These are phyloP conservation scores for Heteractis magnifica DNA, from an alignment of 92 coral and sea anemone species.

Conservation along the genomic window DNA sequence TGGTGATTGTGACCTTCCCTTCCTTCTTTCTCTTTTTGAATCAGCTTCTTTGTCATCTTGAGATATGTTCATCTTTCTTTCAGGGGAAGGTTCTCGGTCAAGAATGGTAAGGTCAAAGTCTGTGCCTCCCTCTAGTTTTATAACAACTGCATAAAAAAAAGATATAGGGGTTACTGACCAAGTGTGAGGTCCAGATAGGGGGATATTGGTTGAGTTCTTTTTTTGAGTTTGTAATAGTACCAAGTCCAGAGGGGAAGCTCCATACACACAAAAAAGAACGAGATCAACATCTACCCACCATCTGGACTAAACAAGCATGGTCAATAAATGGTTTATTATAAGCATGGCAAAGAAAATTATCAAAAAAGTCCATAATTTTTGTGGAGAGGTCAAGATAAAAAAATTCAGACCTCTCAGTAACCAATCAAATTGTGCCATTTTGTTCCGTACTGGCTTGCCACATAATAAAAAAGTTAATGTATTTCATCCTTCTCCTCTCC, in stretches of 20 bases:
- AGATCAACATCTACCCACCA: too few species aligned
- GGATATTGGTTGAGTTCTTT: neutral
- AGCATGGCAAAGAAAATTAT: too few species aligned
- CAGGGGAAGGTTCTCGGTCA: slow-evolving; percentile 73
- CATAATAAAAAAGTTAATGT: neutral
- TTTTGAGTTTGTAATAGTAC: too few species aligned
- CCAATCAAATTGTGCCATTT: too few species aligned
- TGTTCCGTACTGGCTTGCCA: too few species aligned
- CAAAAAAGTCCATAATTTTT: too few species aligned
- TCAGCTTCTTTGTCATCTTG: slow-evolving; percentile 42
- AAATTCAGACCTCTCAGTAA: too few species aligned
- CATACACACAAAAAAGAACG: too few species aligned
- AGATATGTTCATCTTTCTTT: slow-evolving; percentile 34
- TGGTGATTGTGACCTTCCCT: slow-evolving; percentile 29
- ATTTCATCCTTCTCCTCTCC: neutral
- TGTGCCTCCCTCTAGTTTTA: slow-evolving; percentile 91
- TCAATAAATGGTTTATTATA: too few species aligned
- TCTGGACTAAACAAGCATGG: too few species aligned
- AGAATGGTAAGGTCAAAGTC: slow-evolving; percentile 83
- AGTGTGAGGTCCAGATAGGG: neutral
- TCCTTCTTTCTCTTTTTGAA: slow-evolving; percentile 33
- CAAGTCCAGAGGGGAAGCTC: too few species aligned
- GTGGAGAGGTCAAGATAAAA: too few species aligned
- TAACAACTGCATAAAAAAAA: slow-evolving; percentile 63
- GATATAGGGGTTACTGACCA: neutral